Conservation (phyloP, 2,888 invertebrate species). For the Dorcus hopei region DNA sequence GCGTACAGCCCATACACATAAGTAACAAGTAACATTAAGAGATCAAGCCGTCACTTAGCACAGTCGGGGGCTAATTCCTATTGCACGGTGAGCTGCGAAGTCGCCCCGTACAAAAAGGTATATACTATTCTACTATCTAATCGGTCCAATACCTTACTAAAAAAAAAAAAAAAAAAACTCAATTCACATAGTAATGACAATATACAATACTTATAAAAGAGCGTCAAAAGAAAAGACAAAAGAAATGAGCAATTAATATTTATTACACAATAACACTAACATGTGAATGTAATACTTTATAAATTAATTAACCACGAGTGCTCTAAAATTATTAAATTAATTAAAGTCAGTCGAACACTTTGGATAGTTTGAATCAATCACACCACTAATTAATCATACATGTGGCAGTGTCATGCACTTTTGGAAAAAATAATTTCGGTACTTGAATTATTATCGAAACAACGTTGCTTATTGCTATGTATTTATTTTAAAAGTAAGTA, state of each 20-base stretch:
- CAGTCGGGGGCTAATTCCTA: constrained; percentile 22
- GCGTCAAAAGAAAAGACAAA: constrained; percentile 1
- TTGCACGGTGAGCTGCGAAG: constrained; percentile 20
- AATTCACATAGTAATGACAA: neutral
- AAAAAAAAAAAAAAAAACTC: neutral
- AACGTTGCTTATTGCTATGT: too few relatives aligned
- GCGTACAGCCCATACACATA: constrained; percentile 25
- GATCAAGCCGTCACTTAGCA: constrained; percentile 28
- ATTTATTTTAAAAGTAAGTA: too few relatives aligned
- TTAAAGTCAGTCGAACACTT: too few relatives aligned
- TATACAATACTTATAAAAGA: neutral
- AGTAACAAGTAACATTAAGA: constrained; percentile 31
- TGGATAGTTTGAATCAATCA: too few relatives aligned
- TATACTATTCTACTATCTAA: constrained; percentile 18
- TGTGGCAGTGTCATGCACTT: too few relatives aligned
- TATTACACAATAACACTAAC: constrained; percentile 3
- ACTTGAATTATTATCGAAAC: too few relatives aligned
- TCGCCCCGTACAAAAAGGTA: constrained; percentile 23
- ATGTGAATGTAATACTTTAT: constrained; percentile 3
- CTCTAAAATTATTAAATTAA: too few relatives aligned
- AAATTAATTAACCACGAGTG: neutral
- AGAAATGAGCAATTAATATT: constrained; percentile 26
- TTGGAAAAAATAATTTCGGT: too few relatives aligned
- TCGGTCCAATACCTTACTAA: constrained; percentile 8
- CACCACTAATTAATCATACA: too few relatives aligned